Conservation (phyloP, 2,797 vertebrate species). For the Percopsis omiscomaycus region DNA sequence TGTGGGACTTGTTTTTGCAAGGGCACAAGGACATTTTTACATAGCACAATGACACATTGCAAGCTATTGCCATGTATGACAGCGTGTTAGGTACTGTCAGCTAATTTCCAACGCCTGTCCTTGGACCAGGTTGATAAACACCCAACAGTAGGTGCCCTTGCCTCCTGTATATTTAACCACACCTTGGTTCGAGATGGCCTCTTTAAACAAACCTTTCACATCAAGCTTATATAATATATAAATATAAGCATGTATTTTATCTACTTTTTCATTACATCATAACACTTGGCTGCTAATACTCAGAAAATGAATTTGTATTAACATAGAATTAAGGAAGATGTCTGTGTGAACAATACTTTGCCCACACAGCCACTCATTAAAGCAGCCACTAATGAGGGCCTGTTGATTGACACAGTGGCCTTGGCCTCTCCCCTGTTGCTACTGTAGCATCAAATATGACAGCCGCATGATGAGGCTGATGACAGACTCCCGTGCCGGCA, state of each 20-base stretch:
- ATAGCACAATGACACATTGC: constrained; percentile 10
- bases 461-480: constrained; percentile 80
- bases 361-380: constrained; percentile 78
- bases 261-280: constrained; percentile 13
- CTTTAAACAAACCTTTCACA: neutral
- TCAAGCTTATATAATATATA: constrained; percentile 4
- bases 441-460: constrained; percentile 75
- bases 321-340: constrained; percentile 70
- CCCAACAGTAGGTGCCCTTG: neutral
- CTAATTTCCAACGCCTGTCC: constrained; percentile 7
- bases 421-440: constrained; percentile 77
- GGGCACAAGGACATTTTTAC: constrained; percentile 15
- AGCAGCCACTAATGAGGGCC: constrained; percentile 78
- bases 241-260: neutral
- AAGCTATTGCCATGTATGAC: neutral
- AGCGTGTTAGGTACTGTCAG: constrained; percentile 3
- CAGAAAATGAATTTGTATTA: constrained; percentile 43
- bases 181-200: neutral
- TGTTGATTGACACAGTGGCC: constrained; percentile 78
- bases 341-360: constrained; percentile 60
- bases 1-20: constrained; percentile 20
- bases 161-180: constrained; percentile 4
- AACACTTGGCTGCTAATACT: constrained; percentile 20
- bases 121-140: constrained; percentile 16
- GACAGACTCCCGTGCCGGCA: constrained; percentile 75